phyloP scores from a whole-genome alignment of 2,113 vertebrate genomes.

The Nanger granti region DNA sequence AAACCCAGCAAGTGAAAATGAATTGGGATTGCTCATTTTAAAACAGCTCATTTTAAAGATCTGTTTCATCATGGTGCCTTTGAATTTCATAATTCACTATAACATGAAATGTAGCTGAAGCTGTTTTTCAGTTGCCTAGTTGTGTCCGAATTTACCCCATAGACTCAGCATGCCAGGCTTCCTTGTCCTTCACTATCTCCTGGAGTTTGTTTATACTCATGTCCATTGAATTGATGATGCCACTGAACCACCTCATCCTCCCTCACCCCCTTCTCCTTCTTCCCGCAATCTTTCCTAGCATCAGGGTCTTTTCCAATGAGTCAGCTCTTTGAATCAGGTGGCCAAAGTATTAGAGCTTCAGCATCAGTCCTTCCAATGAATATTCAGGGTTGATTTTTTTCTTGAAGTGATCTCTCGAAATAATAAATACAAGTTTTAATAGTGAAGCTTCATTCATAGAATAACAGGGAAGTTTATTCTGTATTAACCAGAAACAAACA shows the following conservation, averaged over 20 bases:
- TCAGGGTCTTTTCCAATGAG: background rate
- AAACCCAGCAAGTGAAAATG: background rate
- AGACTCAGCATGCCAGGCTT: background rate
- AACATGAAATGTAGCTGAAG: background rate
- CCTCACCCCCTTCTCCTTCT: background rate
- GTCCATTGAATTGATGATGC: background rate
- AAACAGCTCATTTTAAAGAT: background rate
- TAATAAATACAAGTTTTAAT: background rate
- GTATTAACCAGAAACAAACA: background rate
- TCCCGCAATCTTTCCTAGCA: background rate
- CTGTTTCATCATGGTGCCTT: background rate
- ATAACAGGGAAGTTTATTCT: background rate
- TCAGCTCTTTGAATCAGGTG: background rate
- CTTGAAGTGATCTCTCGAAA: background rate
- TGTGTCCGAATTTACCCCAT: background rate
- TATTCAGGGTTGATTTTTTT: background rate
- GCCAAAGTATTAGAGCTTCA: background rate
- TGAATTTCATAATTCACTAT: slow-evolving; percentile 5
- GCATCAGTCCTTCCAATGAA: background rate
- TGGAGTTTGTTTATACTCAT: background rate
- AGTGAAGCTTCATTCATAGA: background rate
- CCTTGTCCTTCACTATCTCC: background rate
- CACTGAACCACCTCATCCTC: background rate
- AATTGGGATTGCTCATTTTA: background rate
- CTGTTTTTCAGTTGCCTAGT: background rate